Evolutionary conservation across 2,797 vertebrate genomes (phyloP).

Genomic region (Semaprochilodus insignis): DNA sequence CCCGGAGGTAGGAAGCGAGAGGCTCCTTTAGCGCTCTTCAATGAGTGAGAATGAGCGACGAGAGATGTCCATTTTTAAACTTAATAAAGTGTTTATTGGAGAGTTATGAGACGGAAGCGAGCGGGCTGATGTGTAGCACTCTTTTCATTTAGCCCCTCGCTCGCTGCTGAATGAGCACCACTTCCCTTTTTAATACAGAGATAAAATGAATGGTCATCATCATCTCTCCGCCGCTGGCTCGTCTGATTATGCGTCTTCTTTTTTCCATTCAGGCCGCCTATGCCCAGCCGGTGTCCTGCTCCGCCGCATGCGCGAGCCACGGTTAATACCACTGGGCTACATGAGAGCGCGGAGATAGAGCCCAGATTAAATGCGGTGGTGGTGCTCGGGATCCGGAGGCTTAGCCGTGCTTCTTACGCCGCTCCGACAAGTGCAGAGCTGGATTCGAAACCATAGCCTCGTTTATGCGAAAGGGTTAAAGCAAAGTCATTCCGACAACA

Average conservation of each 20-base stretch:
- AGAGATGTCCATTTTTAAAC: constrained; percentile 28
- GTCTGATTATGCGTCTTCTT: constrained; percentile 18
- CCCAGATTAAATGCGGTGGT: constrained; percentile 37
- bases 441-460: constrained; percentile 32
- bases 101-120: constrained; percentile 36
- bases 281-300: constrained; percentile 17
- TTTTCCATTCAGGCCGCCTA: constrained; percentile 17
- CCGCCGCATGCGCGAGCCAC: background rate
- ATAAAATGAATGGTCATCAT: constrained; percentile 34
- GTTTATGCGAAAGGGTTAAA: constrained; percentile 37
- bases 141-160: constrained; percentile 31
- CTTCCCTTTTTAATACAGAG: constrained; percentile 39
- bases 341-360: constrained; percentile 18
- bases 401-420: constrained; percentile 26
- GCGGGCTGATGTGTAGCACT: constrained; percentile 21
- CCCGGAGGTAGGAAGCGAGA: background rate
- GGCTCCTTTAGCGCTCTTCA: background rate
- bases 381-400: constrained; percentile 15
- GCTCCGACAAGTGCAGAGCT: constrained; percentile 9
- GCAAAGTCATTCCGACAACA: constrained; percentile 46
- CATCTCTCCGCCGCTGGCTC: constrained; percentile 17
- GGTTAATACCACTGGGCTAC: constrained; percentile 16
- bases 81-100: constrained; percentile 44
- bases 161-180: constrained; percentile 26
- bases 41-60: background rate